Conservation (phyloP, 2,888 invertebrate species). For the Cryptops parisi region DNA sequence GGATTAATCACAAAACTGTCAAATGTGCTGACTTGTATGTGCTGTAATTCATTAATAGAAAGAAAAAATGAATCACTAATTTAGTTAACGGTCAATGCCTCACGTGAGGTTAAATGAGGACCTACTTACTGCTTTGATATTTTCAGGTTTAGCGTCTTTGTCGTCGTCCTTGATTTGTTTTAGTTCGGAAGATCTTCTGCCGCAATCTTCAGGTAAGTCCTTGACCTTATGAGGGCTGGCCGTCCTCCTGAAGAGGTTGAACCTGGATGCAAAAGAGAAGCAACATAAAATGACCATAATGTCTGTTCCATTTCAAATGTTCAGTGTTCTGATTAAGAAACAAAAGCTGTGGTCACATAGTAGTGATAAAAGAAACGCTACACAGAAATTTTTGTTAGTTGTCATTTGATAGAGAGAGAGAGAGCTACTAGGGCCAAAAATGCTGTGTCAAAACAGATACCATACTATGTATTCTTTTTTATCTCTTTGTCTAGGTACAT, state of each 20-base stretch:
- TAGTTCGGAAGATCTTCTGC: not conserved
- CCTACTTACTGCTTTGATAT: constrained; percentile 4
- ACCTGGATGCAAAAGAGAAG: not conserved
- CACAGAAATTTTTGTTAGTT: too few species aligned
- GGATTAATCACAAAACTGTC: too few species aligned
- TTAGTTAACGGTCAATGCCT: too few species aligned
- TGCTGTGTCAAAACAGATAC: not conserved
- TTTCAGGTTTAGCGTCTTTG: constrained; percentile 4
- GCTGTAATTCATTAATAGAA: too few species aligned
- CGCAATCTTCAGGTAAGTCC: not conserved
- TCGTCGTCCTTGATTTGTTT: not conserved
- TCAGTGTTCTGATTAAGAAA: not conserved
- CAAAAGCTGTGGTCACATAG: too few species aligned
- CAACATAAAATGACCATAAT: too few species aligned
- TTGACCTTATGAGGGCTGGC: constrained; percentile 6
- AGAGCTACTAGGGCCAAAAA: not conserved
- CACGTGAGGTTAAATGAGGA: not conserved
- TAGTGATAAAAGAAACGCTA: too few species aligned
- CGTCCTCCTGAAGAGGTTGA: constrained; percentile 4
- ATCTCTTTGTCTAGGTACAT: not conserved
- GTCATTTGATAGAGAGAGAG: not conserved
- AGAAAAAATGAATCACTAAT: too few species aligned
- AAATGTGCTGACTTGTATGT: too few species aligned
- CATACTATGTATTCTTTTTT: constrained; percentile 1
- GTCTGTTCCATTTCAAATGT: too few species aligned